These are phyloP conservation scores for Polyploca ridens DNA, from an alignment of 2,888 invertebrate genomes.

Conservation along the genomic window DNA sequence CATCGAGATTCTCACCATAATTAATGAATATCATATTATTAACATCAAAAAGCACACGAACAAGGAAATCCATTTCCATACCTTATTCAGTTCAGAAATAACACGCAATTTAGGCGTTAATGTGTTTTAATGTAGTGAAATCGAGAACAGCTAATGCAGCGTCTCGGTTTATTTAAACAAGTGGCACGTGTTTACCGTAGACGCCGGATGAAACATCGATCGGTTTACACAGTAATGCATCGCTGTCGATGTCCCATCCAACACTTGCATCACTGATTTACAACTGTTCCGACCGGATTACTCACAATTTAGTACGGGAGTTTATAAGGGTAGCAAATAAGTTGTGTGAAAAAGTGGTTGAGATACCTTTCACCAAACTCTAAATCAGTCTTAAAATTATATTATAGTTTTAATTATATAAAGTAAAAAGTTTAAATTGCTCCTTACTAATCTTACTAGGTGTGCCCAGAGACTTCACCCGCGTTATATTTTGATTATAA, in stretches of 20 bases:
- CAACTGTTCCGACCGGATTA: not conserved
- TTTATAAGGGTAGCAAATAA: not conserved
- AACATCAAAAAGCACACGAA: slow-evolving; percentile 28
- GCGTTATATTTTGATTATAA: too few species aligned
- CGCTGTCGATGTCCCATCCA: slow-evolving; percentile 63
- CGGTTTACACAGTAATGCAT: slow-evolving; percentile 80
- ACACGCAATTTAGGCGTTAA: slow-evolving; percentile 77
- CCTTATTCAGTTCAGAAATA: slow-evolving; percentile 71
- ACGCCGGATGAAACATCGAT: slow-evolving; percentile 82
- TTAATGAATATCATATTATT: not conserved
- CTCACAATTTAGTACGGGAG: not conserved
- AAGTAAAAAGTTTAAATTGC: too few species aligned
- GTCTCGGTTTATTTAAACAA: slow-evolving; percentile 81
- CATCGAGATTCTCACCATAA: not conserved
- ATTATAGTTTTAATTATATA: too few species aligned
- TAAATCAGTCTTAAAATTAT: too few species aligned
- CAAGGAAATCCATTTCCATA: slow-evolving; percentile 39
- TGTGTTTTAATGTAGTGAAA: slow-evolving; percentile 83
- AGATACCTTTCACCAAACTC: too few species aligned
- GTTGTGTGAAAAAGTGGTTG: too few species aligned
- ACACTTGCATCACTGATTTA: slow-evolving; percentile 54
- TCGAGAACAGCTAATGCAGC: slow-evolving; percentile 81
- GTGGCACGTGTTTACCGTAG: slow-evolving; percentile 80
- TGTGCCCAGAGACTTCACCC: too few species aligned
- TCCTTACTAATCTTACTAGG: too few species aligned